Evolutionary conservation across 2,797 vertebrate species (phyloP), one percentile per base, ranked within the genome.

Genomic region (Oreochromis grahami): DNA sequence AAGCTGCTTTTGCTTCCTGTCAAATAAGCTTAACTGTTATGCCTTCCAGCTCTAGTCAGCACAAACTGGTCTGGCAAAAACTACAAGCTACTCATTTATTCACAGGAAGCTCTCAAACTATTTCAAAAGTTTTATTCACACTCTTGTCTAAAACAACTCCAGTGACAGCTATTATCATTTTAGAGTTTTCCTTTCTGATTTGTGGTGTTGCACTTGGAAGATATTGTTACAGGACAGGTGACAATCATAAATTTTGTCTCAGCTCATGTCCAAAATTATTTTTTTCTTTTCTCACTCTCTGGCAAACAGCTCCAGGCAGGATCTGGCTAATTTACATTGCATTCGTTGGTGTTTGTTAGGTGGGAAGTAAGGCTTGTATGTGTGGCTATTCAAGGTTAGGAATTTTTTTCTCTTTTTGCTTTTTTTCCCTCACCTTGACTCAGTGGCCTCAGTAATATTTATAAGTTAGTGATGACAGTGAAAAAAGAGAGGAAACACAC

Each of bases 1-100:
- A 94, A 93, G 90, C 91, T 88, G 88, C 94, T 91, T 92, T 91
- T 84, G 84, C 84, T 83, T 93, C 87, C 94, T 93, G 95, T 95
- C 94, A 96, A 92, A 92, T 87, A 87, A 86, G 90, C 90, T 92
- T 84, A 92, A 79, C 88, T 72, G 87, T 80, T 60, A 76, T 94
- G 94, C 93, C 95, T 93, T 15, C 17, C n/a, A 95, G 94, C 93
- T 84, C 7, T n/a, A 81, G 79, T 85, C 91, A 58, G 65, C 84
- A 68, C 80, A 88, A 88, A 94, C 92, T 86, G 87, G 76, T 93
- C 88, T 45, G 77, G 29, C 52, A 60, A 83, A 89, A 87, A 82
- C 38, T 3, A 6, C 13, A 17, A 68, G 63, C 38, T 60, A 13
- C 72, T 90, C 24, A 76, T 79, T 87, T 32, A 81, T 56, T 80